Evolutionary conservation across 2,113 vertebrate genomes (phyloP).

Genomic region (Rhagologus leucostigma): DNA sequence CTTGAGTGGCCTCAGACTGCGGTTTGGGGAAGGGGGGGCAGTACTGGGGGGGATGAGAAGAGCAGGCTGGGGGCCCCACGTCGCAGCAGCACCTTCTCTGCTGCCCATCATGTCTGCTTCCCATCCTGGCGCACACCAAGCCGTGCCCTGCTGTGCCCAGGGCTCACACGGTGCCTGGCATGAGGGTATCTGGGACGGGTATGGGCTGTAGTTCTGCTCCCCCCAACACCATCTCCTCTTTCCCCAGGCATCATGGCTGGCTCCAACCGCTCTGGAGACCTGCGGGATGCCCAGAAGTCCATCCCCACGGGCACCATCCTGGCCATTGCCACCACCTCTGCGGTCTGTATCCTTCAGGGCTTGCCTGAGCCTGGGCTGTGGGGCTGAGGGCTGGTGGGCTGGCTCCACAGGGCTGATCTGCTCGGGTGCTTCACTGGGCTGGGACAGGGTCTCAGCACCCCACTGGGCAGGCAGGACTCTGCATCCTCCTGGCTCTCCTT

Average conservation of each 20-base stretch:
- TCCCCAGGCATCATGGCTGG: conserved; percentile 95
- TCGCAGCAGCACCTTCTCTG: rapidly evolving
- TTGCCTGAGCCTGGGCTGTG: neutral
- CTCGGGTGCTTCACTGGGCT: rapidly evolving
- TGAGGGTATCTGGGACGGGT: rapidly evolving
- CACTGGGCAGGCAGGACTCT: neutral
- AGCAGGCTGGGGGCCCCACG: too few species aligned
- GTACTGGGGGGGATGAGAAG: neutral
- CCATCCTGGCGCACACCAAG: rapidly evolving
- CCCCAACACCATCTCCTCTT: rapidly evolving
- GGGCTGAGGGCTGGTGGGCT: neutral
- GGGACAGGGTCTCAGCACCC: rapidly evolving
- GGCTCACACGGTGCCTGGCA: rapidly evolving
- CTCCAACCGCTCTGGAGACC: conserved; percentile 95
- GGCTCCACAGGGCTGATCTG: rapidly evolving
- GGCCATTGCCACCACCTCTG: conserved; percentile 94
- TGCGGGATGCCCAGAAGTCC: conserved; percentile 97
- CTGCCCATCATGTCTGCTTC: neutral
- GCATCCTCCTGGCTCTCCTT: conserved; percentile 54
- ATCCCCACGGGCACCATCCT: conserved; percentile 95
- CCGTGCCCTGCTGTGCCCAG: too few species aligned
- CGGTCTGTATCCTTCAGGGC: conserved; percentile 90
- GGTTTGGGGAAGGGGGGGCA: neutral
- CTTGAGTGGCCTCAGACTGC: neutral
- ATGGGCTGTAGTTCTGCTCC: neutral